Percentiles rank a stretch among this genome's conserved stretches.
Conservation (phyloP, 1,140 invertebrate genomes). For the Sitodiplosis mosellana region DNA sequence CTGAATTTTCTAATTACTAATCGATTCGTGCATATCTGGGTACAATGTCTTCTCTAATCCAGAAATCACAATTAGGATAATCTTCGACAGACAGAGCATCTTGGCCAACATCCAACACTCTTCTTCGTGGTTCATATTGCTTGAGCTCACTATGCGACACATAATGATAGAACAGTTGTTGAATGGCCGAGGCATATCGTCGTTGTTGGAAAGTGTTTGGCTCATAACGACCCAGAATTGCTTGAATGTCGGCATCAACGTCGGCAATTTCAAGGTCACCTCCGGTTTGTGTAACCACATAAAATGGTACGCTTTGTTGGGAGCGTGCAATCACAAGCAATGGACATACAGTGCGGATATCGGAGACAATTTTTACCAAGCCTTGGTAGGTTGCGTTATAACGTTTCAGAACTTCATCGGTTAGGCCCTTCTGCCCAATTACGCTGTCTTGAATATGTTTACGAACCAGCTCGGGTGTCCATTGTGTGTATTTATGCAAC, state of each 20-base stretch:
- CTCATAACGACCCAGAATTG: slow-evolving; percentile 57
- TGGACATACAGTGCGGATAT: slow-evolving; percentile 62
- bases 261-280: slow-evolving; percentile 34
- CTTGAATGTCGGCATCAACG: slow-evolving; percentile 47
- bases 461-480: slow-evolving; percentile 39
- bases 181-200: slow-evolving; percentile 55
- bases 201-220: slow-evolving; percentile 47
- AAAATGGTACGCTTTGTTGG: slow-evolving; percentile 42
- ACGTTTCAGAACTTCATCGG: slow-evolving; percentile 35
- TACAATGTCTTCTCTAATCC: slow-evolving; percentile 53
- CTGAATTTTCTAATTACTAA: slow-evolving; percentile 7
- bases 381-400: slow-evolving; percentile 48
- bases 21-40: slow-evolving; percentile 39
- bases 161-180: slow-evolving; percentile 62
- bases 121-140: slow-evolving; percentile 29
- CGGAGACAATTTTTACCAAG: slow-evolving; percentile 50
- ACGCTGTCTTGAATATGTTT: slow-evolving; percentile 37
- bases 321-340: slow-evolving; percentile 39
- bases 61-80: slow-evolving; percentile 52
- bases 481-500: slow-evolving; percentile 34
- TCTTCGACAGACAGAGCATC: slow-evolving; percentile 38
- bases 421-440: slow-evolving; percentile 38
- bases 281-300: slow-evolving; percentile 45
- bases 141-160: slow-evolving; percentile 49
- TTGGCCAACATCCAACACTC: slow-evolving; percentile 45